These are phyloP conservation scores for Herminia tarsipennalis DNA, from an alignment of 2,888 invertebrate genomes.

Conservation along the genomic window DNA sequence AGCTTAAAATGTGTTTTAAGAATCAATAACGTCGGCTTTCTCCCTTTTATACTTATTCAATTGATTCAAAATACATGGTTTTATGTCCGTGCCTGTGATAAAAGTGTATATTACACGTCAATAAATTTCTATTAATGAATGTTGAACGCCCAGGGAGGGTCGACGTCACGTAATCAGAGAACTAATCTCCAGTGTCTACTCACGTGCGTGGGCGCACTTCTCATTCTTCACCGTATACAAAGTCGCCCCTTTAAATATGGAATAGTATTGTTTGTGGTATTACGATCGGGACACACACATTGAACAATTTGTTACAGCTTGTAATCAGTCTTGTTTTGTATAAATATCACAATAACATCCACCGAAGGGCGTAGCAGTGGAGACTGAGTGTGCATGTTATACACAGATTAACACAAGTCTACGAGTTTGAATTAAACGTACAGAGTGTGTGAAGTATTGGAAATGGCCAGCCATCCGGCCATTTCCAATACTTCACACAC, in stretches of 20 bases:
- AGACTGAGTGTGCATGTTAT: too few species aligned
- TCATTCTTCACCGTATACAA: constrained; percentile 62
- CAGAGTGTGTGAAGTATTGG: too few species aligned
- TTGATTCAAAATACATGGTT: constrained; percentile 27
- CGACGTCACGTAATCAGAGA: constrained; percentile 75
- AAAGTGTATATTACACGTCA: constrained; percentile 31
- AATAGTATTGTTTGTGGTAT: constrained; percentile 47
- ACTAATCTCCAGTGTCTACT: constrained; percentile 76
- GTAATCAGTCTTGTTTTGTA: too few species aligned
- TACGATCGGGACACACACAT: constrained; percentile 12
- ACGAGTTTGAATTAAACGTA: too few species aligned
- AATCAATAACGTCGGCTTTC: constrained; percentile 7
- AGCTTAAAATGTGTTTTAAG: constrained; percentile 6
- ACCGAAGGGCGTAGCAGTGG: too few species aligned
- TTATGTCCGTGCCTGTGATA: constrained; percentile 22
- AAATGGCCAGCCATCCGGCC: too few species aligned
- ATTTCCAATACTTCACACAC: too few species aligned
- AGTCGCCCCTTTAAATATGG: constrained; percentile 60
- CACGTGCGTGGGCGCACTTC: constrained; percentile 68
- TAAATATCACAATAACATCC: too few species aligned
- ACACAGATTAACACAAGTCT: too few species aligned
- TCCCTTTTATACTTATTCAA: constrained; percentile 8
- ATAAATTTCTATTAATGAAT: constrained; percentile 57
- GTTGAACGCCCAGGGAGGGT: constrained; percentile 64
- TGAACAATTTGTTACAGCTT: not conserved